Evolutionary conservation across 1,140 invertebrate species (phyloP).

Genomic region (Lycorma delicatula): DNA sequence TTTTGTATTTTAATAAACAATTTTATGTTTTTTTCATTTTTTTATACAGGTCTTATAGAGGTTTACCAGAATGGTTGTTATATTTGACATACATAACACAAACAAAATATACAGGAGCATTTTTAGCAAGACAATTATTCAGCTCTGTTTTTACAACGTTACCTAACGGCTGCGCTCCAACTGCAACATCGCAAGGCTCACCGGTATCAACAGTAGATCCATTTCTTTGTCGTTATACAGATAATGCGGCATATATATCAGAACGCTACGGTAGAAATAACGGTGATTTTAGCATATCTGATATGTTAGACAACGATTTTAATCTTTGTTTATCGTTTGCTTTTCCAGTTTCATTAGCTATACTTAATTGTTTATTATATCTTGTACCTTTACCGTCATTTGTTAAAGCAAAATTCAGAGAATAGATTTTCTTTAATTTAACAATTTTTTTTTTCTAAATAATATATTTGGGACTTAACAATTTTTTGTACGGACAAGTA

Average conservation of each 20-base stretch:
- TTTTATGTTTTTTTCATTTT: too few relatives aligned
- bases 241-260: slow-evolving; percentile 60
- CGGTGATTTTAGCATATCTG: slow-evolving; percentile 48
- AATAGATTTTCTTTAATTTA: too few relatives aligned
- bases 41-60: slow-evolving; percentile 44
- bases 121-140: slow-evolving; percentile 60
- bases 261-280: slow-evolving; percentile 58
- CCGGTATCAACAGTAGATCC: background rate
- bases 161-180: slow-evolving; percentile 8
- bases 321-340: slow-evolving; percentile 77
- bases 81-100: slow-evolving; percentile 71
- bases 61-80: slow-evolving; percentile 67
- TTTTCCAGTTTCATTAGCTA: slow-evolving; percentile 67
- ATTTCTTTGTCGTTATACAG: slow-evolving; percentile 56
- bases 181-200: slow-evolving; percentile 8
- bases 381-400: slow-evolving; percentile 75
- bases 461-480: too few relatives aligned
- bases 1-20: slow-evolving; percentile 9
- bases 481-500: too few relatives aligned
- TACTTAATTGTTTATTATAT: slow-evolving; percentile 78
- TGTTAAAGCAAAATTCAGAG: slow-evolving; percentile 82
- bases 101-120: slow-evolving; percentile 63
- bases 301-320: slow-evolving; percentile 55
- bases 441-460: too few relatives aligned
- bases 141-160: background rate